Evolutionary conservation across 2,888 invertebrate species (phyloP).

Genomic region (Nomada ruficornis): DNA sequence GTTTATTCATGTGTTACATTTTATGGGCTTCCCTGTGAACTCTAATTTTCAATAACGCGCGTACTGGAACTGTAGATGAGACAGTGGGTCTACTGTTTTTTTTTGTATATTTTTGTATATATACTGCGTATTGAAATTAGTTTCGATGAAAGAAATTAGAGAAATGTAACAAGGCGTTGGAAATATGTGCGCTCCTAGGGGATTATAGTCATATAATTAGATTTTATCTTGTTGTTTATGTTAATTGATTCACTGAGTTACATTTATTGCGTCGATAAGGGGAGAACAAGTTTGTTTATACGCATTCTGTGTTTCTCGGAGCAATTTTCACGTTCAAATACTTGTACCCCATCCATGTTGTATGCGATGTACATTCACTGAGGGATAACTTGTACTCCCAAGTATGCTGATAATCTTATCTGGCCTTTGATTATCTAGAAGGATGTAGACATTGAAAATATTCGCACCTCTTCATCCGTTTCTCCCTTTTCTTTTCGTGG

Average conservation of each 20-base stretch:
- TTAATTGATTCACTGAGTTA: slow-evolving; percentile 36
- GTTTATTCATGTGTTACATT: slow-evolving; percentile 6
- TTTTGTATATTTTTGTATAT: no score
- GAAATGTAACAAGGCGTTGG: background rate
- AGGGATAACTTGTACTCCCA: slow-evolving; percentile 14
- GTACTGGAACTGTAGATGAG: background rate
- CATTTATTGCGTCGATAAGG: slow-evolving; percentile 34
- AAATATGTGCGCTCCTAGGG: slow-evolving; percentile 18
- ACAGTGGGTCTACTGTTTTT: background rate
- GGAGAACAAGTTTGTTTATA: slow-evolving; percentile 16
- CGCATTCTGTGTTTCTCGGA: background rate
- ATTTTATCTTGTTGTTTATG: slow-evolving; percentile 42
- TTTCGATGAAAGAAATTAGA: background rate
- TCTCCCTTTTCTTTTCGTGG: background rate
- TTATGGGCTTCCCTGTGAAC: background rate
- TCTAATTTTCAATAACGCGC: slow-evolving; percentile 33
- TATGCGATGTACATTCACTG: background rate
- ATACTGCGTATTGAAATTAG: background rate
- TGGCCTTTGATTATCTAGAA: slow-evolving; percentile 2
- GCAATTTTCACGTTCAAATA: background rate
- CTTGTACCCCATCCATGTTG: background rate
- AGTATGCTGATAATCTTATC: slow-evolving; percentile 27
- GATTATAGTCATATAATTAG: slow-evolving; percentile 34
- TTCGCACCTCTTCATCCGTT: background rate
- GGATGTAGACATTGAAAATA: slow-evolving; percentile 5